Evolutionary conservation across 2,888 invertebrate species (phyloP), one percentile per base, ranked within the genome.

Genomic region (Phengaris alcon): DNA sequence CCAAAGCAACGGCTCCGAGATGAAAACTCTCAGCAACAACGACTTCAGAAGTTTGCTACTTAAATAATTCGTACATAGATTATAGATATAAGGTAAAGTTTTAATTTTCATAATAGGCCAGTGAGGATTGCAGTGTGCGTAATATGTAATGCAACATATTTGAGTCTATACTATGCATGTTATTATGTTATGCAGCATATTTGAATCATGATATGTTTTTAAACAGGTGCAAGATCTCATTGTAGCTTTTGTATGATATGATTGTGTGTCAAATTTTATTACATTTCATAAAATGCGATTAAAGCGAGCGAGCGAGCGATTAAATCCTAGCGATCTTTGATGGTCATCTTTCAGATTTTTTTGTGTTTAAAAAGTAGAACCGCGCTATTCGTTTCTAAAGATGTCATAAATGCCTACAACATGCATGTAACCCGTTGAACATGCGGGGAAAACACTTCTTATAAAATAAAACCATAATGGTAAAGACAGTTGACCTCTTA

Each of bases 11-110:
- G 84, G 84, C 12, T 81, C 83, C 35, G 81, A 81, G 6, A 86
- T 87, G 69, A 84, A 82, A 75, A 86, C 90, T 35, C 86, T 94
- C 80, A 91, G 86, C 80, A 95, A 95, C 85, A 89, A 87, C 75
- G 95, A 95, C 83, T 95, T 95, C 79, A 89, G 94, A 81, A 91
- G 86, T 78, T 85, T 95, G 90, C 86, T 95, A 77, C 89, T 95
- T 72, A 86, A 88, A 75, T 86, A 90, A 80, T 85, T 86, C 57
- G 6, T 64, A 48, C 22, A 52, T 70, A 70, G 15, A 22, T n/a
- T n/a, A n/a, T 22, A 22, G 0, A 15, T 75, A n/a, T 74, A 75
- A 68, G 74, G 72, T 72, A 6, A 46, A 51, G 48, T 51, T 70
- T 52, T 35, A 2, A 72, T 72, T 13, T 52, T 54, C 22, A 35